Conservation (phyloP, 2,113 vertebrate genomes). For the Bujurquina vittata region DNA sequence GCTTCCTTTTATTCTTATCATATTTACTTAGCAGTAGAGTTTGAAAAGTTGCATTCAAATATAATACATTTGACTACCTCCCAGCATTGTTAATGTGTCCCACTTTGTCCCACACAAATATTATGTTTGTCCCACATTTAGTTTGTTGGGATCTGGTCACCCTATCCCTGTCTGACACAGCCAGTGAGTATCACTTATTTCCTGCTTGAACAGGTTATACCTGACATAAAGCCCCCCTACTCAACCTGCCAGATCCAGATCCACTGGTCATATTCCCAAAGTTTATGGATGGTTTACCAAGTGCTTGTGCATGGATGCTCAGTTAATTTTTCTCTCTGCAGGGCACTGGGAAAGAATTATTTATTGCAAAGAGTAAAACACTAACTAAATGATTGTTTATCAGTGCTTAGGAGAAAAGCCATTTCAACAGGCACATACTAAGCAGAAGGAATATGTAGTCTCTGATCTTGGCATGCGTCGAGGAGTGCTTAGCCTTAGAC, state of each 20-base stretch:
- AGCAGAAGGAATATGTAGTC: slow-evolving; percentile 14
- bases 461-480: slow-evolving; percentile 30
- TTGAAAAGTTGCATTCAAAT: neutral
- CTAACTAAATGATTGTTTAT: slow-evolving; percentile 6
- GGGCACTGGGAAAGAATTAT: slow-evolving; percentile 21
- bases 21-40: neutral
- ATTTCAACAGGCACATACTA: slow-evolving; percentile 35
- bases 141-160: neutral
- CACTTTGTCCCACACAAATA: neutral
- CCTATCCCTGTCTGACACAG: slow-evolving; percentile 35
- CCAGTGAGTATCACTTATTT: slow-evolving; percentile 20
- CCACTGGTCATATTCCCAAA: neutral
- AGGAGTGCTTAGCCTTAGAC: slow-evolving; percentile 41
- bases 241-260: slow-evolving; percentile 6
- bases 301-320: slow-evolving; percentile 16
- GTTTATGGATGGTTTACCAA: slow-evolving; percentile 8
- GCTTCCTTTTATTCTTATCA: neutral
- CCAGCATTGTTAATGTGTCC: neutral
- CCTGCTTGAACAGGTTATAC: neutral
- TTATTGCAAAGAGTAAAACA: slow-evolving; percentile 44
- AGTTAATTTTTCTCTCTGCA: slow-evolving; percentile 23
- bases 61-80: neutral
- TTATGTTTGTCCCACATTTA: neutral
- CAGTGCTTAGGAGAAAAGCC: neutral
- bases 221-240: slow-evolving; percentile 24